phyloP scores from a whole-genome alignment of 2,888 invertebrate genomes.

The Eristalis pertinax region DNA sequence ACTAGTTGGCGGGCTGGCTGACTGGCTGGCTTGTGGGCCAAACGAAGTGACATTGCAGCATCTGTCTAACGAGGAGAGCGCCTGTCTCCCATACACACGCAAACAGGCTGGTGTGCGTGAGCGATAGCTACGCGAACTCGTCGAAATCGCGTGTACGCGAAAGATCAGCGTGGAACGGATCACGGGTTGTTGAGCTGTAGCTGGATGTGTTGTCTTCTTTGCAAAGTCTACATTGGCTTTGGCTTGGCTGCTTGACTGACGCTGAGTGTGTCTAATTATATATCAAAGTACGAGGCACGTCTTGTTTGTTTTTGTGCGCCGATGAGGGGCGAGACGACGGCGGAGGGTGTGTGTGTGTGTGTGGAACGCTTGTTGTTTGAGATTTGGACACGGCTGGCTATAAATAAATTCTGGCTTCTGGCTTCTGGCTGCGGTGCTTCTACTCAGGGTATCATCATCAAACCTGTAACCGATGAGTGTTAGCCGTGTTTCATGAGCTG shows the following conservation, averaged over 20 bases:
- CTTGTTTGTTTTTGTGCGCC: conserved; percentile 24
- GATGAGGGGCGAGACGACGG: too few species aligned
- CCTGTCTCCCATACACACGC: neutral
- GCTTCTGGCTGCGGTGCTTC: neutral
- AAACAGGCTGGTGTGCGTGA: neutral
- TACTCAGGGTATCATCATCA: neutral
- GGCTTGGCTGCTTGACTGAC: neutral
- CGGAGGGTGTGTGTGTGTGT: neutral
- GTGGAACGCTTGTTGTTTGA: conserved; percentile 22
- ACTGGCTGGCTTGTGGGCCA: conserved; percentile 41
- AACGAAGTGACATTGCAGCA: conserved; percentile 55
- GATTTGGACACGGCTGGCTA: conserved; percentile 3
- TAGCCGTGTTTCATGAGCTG: neutral
- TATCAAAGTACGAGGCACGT: conserved; percentile 13
- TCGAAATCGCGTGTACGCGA: conserved; percentile 35
- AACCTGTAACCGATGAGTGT: neutral
- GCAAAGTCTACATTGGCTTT: neutral
- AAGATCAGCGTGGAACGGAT: conserved; percentile 19
- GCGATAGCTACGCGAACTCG: neutral
- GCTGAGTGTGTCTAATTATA: conserved; percentile 39
- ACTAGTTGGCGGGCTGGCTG: conserved; percentile 10
- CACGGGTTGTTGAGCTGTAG: neutral
- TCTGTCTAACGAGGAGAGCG: conserved; percentile 36
- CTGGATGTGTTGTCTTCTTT: conserved; percentile 17
- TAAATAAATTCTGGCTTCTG: neutral